Evolutionary conservation across 2,113 vertebrate genomes (phyloP).

Genomic region (Bettongia penicillata): DNA sequence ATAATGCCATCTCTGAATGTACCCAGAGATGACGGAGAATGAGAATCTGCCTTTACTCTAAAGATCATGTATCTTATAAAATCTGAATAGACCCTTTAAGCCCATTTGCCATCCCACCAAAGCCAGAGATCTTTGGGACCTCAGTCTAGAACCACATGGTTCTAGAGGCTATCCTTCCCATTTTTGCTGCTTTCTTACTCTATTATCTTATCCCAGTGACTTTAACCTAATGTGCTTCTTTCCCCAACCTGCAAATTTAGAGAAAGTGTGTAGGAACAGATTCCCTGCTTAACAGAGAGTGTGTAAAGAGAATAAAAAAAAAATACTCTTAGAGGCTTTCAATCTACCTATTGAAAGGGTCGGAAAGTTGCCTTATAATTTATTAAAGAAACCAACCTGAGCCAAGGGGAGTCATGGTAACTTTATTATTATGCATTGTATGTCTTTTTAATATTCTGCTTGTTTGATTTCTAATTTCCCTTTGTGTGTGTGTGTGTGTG

Average conservation of each 20-base stretch:
- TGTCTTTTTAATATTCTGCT: slow-evolving; percentile 55
- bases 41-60: background rate
- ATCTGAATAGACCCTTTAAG: background rate
- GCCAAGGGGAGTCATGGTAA: slow-evolving; percentile 4
- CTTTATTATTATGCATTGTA: slow-evolving; percentile 24
- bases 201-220: background rate
- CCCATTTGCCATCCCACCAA: background rate
- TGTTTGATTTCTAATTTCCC: slow-evolving; percentile 68
- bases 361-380: slow-evolving; percentile 16
- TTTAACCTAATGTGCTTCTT: background rate
- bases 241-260: slow-evolving; percentile 12
- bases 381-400: slow-evolving; percentile 19
- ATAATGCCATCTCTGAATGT: background rate
- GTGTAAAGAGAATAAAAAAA: background rate
- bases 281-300: background rate
- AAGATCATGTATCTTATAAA: background rate
- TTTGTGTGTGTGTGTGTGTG: background rate
- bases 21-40: background rate
- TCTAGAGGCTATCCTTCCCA: background rate
- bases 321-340: background rate
- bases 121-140: background rate
- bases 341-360: background rate
- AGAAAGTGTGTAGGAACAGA: background rate
- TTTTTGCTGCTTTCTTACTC: background rate
- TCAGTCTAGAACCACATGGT: background rate